These are phyloP conservation scores for Jaculus jaculus DNA, from an alignment of 2,113 vertebrate genomes.

Conservation along the genomic window DNA sequence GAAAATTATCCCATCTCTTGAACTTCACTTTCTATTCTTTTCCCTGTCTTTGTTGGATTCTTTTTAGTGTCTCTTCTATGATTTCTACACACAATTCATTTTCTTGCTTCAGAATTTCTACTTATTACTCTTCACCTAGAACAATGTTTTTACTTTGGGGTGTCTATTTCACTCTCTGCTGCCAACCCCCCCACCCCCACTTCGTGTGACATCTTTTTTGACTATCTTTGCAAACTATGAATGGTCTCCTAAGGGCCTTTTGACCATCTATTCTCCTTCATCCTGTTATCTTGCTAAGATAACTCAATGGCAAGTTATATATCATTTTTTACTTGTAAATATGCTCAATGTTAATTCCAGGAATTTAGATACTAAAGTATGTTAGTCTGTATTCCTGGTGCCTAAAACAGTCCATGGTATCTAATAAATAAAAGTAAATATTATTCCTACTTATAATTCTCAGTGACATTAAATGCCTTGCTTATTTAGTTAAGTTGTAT, in stretches of 20 bases:
- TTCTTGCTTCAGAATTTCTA: not conserved
- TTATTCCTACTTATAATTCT: not conserved
- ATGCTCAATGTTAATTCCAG: not conserved
- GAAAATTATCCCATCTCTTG: not conserved
- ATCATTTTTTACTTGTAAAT: not conserved
- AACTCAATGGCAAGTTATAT: not conserved
- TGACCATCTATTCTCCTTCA: not conserved
- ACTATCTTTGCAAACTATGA: not conserved
- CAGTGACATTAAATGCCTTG: not conserved
- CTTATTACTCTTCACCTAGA: not conserved
- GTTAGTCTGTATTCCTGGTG: not conserved
- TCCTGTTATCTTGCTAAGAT: not conserved
- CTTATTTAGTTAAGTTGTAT: not conserved
- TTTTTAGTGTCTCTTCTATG: not conserved
- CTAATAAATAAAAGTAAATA: not conserved
- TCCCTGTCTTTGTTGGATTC: not conserved
- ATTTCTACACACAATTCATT: not conserved
- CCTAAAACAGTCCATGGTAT: fast-evolving
- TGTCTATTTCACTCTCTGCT: not conserved
- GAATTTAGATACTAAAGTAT: not conserved
- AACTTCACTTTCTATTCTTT: not conserved
- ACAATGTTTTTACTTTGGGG: not conserved
- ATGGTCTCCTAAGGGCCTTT: not conserved
- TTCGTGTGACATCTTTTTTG: not conserved
- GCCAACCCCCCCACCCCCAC: not conserved